Evolutionary conservation across 2,113 vertebrate genomes (phyloP).

Genomic region (Pseudonaja textilis): DNA sequence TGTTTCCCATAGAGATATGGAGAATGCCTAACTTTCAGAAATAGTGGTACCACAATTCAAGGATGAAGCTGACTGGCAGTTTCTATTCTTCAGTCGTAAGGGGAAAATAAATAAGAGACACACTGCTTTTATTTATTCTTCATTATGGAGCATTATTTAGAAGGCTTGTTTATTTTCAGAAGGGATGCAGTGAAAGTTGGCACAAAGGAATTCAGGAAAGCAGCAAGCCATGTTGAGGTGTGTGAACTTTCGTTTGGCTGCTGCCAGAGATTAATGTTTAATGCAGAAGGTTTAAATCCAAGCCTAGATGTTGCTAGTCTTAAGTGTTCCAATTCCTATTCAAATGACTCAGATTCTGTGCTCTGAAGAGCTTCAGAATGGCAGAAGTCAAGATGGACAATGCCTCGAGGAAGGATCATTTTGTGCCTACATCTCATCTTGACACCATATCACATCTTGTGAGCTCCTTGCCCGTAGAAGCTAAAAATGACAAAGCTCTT

Average conservation of each 20-base stretch:
- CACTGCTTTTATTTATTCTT: not conserved
- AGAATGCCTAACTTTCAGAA: not conserved
- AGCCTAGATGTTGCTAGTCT: not conserved
- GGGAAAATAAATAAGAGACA: not conserved
- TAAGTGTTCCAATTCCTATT: not conserved
- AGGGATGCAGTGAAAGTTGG: not conserved
- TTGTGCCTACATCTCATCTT: slow-evolving; percentile 4
- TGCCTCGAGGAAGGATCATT: not conserved
- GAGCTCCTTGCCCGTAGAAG: not conserved
- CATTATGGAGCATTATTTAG: not conserved
- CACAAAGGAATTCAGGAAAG: not conserved
- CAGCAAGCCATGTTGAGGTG: not conserved
- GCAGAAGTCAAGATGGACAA: not conserved
- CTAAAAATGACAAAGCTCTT: not conserved
- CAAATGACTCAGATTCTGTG: not conserved
- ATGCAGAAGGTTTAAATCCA: not conserved
- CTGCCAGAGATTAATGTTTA: not conserved
- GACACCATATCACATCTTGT: not conserved
- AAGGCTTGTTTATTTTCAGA: not conserved
- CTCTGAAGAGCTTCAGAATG: not conserved
- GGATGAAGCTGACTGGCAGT: not conserved
- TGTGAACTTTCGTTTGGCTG: not conserved
- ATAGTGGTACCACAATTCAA: not conserved
- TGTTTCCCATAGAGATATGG: not conserved
- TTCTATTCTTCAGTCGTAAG: not conserved